A percentile compares a stretch with the other conserved stretches of the same genome.
These are phyloP conservation scores for Hypanus sabinus DNA, from an alignment of 2,113 vertebrate genomes.

Conservation along the genomic window DNA sequence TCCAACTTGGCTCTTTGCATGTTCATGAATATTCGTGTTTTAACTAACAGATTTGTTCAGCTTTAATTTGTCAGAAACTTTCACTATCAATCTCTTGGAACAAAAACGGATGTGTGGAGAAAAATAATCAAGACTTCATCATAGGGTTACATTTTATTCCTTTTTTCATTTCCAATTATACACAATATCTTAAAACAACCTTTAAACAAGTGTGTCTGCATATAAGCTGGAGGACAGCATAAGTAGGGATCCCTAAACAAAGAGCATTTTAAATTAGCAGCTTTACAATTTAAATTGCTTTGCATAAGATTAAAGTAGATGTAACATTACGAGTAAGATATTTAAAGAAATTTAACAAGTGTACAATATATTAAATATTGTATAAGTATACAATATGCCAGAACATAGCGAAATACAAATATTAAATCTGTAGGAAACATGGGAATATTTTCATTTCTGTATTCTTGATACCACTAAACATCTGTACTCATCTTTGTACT, in stretches of 20 bases:
- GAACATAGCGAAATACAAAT: slow-evolving; percentile 3
- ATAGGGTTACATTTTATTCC: slow-evolving; percentile 20
- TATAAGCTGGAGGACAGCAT: neutral
- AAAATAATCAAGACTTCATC: slow-evolving; percentile 28
- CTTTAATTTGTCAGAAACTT: slow-evolving; percentile 7
- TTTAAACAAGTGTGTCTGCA: slow-evolving; percentile 18
- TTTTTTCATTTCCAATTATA: neutral
- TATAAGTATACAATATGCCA: neutral
- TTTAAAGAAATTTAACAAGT: neutral
- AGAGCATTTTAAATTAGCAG: slow-evolving; percentile 32
- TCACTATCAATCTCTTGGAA: slow-evolving; percentile 30
- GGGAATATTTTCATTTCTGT: neutral
- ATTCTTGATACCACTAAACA: neutral
- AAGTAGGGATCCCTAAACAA: slow-evolving; percentile 9
- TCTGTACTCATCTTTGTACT: neutral
- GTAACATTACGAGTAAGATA: neutral
- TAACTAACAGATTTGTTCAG: slow-evolving; percentile 15
- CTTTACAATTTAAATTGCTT: slow-evolving; percentile 28
- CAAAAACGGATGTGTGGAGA: neutral
- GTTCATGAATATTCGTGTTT: slow-evolving; percentile 38
- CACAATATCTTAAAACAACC: slow-evolving; percentile 20
- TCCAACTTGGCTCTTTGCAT: slow-evolving; percentile 37
- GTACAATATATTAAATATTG: slow-evolving; percentile 7
- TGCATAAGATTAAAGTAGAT: neutral
- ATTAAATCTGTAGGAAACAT: neutral